A percentile compares a stretch with the other conserved stretches of the same genome.
These are phyloP conservation scores for Micronycteris hirsuta DNA, from an alignment of 2,113 vertebrate species.

Conservation along the genomic window DNA sequence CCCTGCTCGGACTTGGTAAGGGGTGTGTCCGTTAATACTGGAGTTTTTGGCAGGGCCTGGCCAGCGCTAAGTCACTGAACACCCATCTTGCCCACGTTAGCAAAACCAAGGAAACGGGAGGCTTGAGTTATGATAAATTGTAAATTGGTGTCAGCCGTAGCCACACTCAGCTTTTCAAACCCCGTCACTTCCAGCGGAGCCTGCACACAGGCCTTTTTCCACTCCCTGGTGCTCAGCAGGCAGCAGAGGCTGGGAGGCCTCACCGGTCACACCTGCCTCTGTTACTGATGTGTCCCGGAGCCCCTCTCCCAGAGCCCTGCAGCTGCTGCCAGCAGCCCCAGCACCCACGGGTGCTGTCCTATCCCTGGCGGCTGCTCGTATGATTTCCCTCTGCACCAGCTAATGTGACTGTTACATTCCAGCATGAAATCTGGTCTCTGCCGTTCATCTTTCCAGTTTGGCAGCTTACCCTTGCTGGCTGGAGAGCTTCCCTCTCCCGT, in stretches of 20 bases:
- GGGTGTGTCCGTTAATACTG: background rate
- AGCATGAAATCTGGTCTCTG: conserved; percentile 65
- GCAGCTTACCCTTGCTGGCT: conserved; percentile 73
- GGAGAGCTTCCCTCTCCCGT: conserved; percentile 72
- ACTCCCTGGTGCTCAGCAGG: background rate
- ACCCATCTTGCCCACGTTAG: conserved; percentile 70
- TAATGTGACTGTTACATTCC: conserved; percentile 55
- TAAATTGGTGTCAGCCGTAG: conserved; percentile 65
- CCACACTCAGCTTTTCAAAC: conserved; percentile 70
- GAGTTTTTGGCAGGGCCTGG: background rate
- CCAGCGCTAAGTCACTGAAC: conserved; percentile 59
- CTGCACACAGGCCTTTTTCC: background rate
- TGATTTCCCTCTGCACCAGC: conserved; percentile 61
- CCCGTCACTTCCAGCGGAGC: conserved; percentile 45
- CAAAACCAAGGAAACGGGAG: conserved; percentile 71
- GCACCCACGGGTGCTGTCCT: conserved; percentile 49
- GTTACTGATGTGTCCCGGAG: background rate
- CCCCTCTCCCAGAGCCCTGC: background rate
- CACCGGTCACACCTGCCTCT: background rate
- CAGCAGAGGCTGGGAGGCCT: background rate
- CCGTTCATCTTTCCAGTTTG: conserved; percentile 64
- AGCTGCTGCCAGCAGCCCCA: conserved; percentile 43
- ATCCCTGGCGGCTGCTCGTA: conserved; percentile 26
- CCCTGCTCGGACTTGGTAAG: conserved; percentile 23
- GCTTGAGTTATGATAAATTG: conserved; percentile 70